phyloP scores from a whole-genome alignment of 2,888 invertebrate genomes.

The Leucoma salicis region DNA sequence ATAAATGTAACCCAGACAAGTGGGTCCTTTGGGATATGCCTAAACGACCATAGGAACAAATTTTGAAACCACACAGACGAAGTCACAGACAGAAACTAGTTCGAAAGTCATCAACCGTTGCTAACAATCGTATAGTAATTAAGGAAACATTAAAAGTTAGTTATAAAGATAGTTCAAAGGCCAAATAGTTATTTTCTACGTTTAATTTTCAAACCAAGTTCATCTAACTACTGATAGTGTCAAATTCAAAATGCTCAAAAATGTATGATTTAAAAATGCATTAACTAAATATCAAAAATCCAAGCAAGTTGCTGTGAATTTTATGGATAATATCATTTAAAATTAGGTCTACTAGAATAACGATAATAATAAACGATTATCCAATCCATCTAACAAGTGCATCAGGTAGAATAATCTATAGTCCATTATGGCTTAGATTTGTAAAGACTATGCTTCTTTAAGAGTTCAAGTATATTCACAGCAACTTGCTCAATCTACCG shows the following conservation, averaged over 20 bases:
- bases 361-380: too few relatives aligned
- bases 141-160: conserved; percentile 21
- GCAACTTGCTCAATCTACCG: conserved; percentile 5
- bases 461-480: conserved; percentile 5
- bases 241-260: conserved; percentile 4
- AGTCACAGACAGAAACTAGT: too few relatives aligned
- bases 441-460: too few relatives aligned
- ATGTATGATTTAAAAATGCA: too few relatives aligned
- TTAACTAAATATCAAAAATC: conserved; percentile 9
- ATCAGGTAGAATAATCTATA: too few relatives aligned
- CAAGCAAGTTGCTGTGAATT: conserved; percentile 12
- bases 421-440: too few relatives aligned
- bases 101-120: conserved; percentile 4
- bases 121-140: conserved; percentile 14
- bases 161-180: conserved; percentile 12
- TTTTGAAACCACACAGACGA: too few relatives aligned
- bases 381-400: too few relatives aligned
- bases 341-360: neutral
- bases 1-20: too few relatives aligned
- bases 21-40: too few relatives aligned
- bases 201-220: neutral
- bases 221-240: conserved; percentile 11
- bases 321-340: neutral
- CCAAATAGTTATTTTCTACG: conserved; percentile 8
- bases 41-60: too few relatives aligned